Percentiles rank a stretch among this genome's conserved stretches.
Conservation (phyloP, 2,888 invertebrate genomes). For the Hypolimnas misippus region DNA sequence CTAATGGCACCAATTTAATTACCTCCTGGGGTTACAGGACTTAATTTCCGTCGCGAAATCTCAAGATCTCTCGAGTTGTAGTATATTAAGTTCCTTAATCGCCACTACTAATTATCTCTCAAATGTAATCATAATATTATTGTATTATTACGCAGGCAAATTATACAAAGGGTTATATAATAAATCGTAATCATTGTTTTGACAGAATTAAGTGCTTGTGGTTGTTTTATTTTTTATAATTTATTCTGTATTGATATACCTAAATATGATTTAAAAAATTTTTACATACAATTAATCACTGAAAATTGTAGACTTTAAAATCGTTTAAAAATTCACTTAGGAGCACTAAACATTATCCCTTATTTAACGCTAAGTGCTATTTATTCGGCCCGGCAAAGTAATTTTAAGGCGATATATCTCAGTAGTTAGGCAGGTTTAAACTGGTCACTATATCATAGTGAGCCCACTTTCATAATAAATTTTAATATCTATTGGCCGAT, state of each 20-base stretch:
- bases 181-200: background rate
- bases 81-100: slow-evolving; percentile 46
- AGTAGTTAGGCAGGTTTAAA: slow-evolving; percentile 27
- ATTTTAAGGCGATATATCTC: slow-evolving; percentile 32
- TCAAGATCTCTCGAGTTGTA: slow-evolving; percentile 46
- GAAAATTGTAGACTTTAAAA: background rate
- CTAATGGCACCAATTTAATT: slow-evolving; percentile 57
- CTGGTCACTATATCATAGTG: slow-evolving; percentile 38
- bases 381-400: slow-evolving; percentile 23
- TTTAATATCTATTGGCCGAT: slow-evolving; percentile 45
- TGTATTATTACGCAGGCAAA: background rate
- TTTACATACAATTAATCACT: too few species aligned
- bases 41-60: slow-evolving; percentile 51
- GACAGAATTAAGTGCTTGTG: background rate
- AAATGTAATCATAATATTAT: slow-evolving; percentile 24
- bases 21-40: slow-evolving; percentile 53
- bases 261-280: too few species aligned
- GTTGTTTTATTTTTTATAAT: background rate
- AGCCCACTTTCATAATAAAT: slow-evolving; percentile 40
- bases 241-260: too few species aligned
- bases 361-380: slow-evolving; percentile 23
- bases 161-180: background rate
- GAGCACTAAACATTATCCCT: slow-evolving; percentile 18
- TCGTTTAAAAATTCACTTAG: slow-evolving; percentile 6
- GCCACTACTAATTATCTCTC: slow-evolving; percentile 36